Base-by-base conservation (phyloP, 2,888 invertebrate species). In the Drosophila lutescens region DNA sequence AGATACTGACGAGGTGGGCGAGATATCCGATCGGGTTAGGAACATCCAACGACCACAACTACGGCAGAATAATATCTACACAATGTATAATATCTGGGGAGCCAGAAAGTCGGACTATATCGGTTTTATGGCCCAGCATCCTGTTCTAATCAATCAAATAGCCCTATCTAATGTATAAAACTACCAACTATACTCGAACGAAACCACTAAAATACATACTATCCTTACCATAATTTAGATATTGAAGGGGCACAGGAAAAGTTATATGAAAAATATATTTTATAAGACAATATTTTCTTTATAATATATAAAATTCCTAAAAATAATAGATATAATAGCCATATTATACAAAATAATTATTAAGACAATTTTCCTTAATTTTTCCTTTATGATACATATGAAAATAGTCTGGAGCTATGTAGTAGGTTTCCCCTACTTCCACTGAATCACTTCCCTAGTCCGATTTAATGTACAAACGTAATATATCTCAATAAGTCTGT, bases 401-500 rank as follows among this genome's bases (percentile, higher is more conserved):
- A 30, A n/a, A n/a, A n/a, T n/a, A n/a, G n/a, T n/a, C n/a, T n/a
- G n/a, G n/a, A n/a, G n/a, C n/a, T n/a, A n/a, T n/a, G n/a, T n/a
- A n/a, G n/a, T n/a, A n/a, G n/a, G n/a, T n/a, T n/a, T n/a, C 41
- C 55, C 55, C 2, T 15, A 15, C n/a, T 30, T 8, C 4, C 15
- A 30, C n/a, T 46, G 26, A n/a, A 46, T n/a, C 44, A n/a, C 26
- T 46, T 9, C 4, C 47, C 47, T 30, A n/a, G 10, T 12, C 17
- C 15, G 7, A 6, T 7, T 13, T 9, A 36, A 38, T 38, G 26
- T 26, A 26, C 17, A 1, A 17, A 32, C 4, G 46, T 32, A 58
- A 58, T 62, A 40, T 47, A 32, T 62, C 47, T 47, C 34, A 59
- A 59, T 55, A 32, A 43, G 41, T 34, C 34, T 10, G 55, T 55